Conservation (phyloP, 2,797 vertebrate species). For the Tamandua tetradactyla region DNA sequence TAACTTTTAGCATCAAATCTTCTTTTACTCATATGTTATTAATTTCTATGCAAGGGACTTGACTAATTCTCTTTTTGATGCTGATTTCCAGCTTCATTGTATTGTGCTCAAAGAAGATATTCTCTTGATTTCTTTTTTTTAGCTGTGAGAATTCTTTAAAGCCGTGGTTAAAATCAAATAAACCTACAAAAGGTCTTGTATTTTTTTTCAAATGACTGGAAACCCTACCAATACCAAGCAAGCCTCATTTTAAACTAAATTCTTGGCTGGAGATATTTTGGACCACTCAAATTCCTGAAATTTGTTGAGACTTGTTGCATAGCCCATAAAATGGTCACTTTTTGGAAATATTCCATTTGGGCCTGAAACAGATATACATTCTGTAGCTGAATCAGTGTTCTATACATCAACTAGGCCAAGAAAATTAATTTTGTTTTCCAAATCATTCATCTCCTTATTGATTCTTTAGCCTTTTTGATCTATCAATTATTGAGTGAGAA, state of each 20-base stretch:
- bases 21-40: not conserved
- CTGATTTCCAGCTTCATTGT: not conserved
- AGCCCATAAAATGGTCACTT: not conserved
- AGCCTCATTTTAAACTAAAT: too few species aligned
- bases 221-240: too few species aligned
- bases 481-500: not conserved
- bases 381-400: not conserved
- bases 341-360: not conserved
- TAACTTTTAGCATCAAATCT: not conserved
- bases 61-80: not conserved
- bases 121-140: too few species aligned
- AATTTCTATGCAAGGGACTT: not conserved
- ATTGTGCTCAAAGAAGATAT: too few species aligned
- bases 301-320: not conserved
- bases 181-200: too few species aligned
- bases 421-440: not conserved
- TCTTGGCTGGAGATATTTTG: too few species aligned
- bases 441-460: not conserved
- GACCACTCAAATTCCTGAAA: not conserved
- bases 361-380: not conserved
- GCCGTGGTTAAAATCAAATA: too few species aligned
- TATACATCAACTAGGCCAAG: too few species aligned
- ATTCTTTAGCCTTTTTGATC: not conserved
- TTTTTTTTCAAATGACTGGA: too few species aligned
- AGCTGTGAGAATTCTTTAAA: too few species aligned